A percentile compares a stretch with the other conserved stretches of the same genome.
Evolutionary conservation across 2,888 invertebrate species (phyloP).

Genomic region (Pterostichus madidus): DNA sequence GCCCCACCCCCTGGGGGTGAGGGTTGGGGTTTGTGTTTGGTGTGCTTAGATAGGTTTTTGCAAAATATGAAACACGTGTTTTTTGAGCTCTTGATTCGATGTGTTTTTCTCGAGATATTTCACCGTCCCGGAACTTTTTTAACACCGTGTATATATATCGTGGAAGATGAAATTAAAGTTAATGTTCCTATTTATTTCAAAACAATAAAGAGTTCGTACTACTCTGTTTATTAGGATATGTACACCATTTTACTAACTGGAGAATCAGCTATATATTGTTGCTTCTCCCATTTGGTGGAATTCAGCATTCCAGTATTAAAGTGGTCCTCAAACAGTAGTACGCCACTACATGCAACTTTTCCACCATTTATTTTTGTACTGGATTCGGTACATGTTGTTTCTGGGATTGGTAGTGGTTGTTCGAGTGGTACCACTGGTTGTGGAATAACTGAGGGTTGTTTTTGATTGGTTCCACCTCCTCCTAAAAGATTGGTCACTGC

Average conservation of each 20-base stretch:
- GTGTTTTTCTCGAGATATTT: no score
- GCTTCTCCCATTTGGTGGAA: constrained; percentile 58
- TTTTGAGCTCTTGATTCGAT: no score
- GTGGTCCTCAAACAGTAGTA: constrained; percentile 60
- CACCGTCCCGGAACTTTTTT: no score
- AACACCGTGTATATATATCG: no score
- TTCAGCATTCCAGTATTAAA: constrained; percentile 43
- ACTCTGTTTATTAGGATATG: not conserved
- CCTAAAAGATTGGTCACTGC: constrained; percentile 1
- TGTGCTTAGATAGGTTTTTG: no score
- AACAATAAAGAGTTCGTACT: not conserved
- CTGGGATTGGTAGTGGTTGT: not conserved
- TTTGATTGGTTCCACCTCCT: not conserved
- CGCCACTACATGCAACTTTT: constrained; percentile 51
- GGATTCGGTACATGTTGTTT: constrained; percentile 13
- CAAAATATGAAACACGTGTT: no score
- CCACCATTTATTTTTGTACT: constrained; percentile 40
- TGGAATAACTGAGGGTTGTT: not conserved
- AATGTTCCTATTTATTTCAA: no score
- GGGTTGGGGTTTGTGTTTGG: no score
- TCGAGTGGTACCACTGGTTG: not conserved
- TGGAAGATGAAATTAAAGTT: no score
- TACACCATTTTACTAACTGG: constrained; percentile 60
- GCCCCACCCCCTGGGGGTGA: no score
- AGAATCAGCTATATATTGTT: constrained; percentile 60